Conservation (phyloP, 2,888 invertebrate species). For the Eremobia ochroleuca region DNA sequence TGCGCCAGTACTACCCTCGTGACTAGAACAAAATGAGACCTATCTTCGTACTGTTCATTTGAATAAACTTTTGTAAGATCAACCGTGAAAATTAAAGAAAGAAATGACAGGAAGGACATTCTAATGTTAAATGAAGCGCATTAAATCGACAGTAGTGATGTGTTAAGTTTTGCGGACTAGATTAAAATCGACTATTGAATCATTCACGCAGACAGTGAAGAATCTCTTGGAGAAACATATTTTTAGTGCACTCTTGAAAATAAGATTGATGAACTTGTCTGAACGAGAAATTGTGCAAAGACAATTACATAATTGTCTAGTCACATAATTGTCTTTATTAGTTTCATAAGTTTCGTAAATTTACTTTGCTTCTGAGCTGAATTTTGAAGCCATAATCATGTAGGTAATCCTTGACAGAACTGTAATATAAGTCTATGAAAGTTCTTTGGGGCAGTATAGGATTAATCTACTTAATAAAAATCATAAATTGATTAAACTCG, state of each 20-base stretch:
- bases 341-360: not conserved
- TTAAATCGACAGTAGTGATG: slow-evolving; percentile 53
- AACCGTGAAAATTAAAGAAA: slow-evolving; percentile 66
- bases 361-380: not conserved
- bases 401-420: not conserved
- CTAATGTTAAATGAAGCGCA: slow-evolving; percentile 55
- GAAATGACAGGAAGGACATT: slow-evolving; percentile 67
- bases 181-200: slow-evolving; percentile 32
- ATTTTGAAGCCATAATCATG: not conserved
- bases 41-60: slow-evolving; percentile 61
- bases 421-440: not conserved
- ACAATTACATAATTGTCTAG: not conserved
- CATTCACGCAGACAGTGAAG: slow-evolving; percentile 25
- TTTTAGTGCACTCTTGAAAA: slow-evolving; percentile 6
- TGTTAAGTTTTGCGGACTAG: slow-evolving; percentile 41
- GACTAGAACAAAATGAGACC: slow-evolving; percentile 60
- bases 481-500: no score
- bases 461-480: not conserved
- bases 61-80: slow-evolving; percentile 62
- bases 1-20: slow-evolving; percentile 63
- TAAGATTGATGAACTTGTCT: slow-evolving; percentile 3
- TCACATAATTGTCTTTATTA: slow-evolving; percentile 2
- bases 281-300: slow-evolving; percentile 5
- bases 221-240: not conserved
- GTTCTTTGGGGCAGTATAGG: not conserved